phyloP scores from a whole-genome alignment of 2,797 vertebrate genomes.

The Enteromius afrohamiltoni region DNA sequence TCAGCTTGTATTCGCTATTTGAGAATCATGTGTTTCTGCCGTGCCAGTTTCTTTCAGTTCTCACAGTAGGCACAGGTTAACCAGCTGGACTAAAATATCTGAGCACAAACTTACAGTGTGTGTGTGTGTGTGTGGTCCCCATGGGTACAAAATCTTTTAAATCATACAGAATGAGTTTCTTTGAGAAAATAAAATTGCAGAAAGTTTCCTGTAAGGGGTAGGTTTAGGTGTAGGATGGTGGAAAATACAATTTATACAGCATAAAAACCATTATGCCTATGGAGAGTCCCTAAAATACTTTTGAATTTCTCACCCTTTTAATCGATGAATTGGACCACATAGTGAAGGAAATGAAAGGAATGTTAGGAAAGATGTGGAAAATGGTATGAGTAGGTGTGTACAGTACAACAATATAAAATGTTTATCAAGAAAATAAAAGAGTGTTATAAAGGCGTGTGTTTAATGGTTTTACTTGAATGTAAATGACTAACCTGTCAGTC shows the following conservation, averaged over 20 bases:
- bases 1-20: background rate
- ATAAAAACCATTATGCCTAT: background rate
- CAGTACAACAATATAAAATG: background rate
- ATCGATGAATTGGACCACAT: background rate
- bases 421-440: background rate
- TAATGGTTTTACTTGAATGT: background rate
- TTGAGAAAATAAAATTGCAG: too few relatives aligned
- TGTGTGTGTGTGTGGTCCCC: too few relatives aligned
- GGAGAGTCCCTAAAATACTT: too few relatives aligned
- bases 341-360: too few relatives aligned
- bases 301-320: background rate
- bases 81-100: background rate
- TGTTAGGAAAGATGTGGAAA: background rate
- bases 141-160: too few relatives aligned
- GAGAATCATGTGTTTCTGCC: constrained; percentile 1
- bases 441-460: background rate
- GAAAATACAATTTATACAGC: too few relatives aligned
- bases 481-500: background rate
- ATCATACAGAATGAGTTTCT: too few relatives aligned
- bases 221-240: too few relatives aligned
- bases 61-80: background rate
- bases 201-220: too few relatives aligned
- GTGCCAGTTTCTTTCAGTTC: background rate
- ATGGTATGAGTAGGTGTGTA: background rate
- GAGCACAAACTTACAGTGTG: background rate